A percentile compares a stretch with the other conserved stretches of the same genome.
phyloP scores from a whole-genome alignment of 1,140 invertebrate genomes.

The Ditylenchus dipsaci region DNA sequence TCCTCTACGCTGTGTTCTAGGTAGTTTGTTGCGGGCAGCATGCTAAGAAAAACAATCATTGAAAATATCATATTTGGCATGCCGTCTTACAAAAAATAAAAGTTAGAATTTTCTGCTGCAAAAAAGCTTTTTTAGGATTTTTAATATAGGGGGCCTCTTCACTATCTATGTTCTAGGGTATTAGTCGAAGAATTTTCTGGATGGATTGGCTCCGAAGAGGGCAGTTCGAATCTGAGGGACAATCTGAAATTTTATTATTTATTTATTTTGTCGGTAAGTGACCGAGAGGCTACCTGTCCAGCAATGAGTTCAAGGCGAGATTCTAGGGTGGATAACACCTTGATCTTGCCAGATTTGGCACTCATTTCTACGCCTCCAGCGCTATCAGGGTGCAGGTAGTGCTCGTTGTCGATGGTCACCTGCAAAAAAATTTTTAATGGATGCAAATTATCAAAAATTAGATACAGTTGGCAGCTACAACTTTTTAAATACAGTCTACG shows the following conservation, averaged over 20 bases:
- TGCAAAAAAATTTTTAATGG: conserved; percentile 6
- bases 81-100: no score
- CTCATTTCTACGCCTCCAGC: conserved; percentile 86
- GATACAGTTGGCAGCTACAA: conserved; percentile 30
- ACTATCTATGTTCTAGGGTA: no score
- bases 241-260: conserved; percentile 64
- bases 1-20: no score
- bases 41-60: no score
- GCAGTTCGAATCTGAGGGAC: conserved; percentile 85
- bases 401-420: conserved; percentile 58
- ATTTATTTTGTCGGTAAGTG: not conserved
- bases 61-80: no score
- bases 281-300: conserved; percentile 65
- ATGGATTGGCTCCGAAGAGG: conserved; percentile 86
- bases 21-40: no score
- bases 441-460: not conserved
- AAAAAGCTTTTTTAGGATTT: no score
- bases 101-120: no score
- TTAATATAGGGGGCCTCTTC: no score
- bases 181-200: conserved; percentile 93
- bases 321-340: conserved; percentile 89
- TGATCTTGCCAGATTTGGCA: conserved; percentile 76
- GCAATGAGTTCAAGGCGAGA: conserved; percentile 87
- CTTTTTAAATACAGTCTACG: not conserved
- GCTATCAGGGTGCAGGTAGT: conserved; percentile 71